Conservation (phyloP, 1,140 invertebrate genomes). For the Oryctes rhinoceros region DNA sequence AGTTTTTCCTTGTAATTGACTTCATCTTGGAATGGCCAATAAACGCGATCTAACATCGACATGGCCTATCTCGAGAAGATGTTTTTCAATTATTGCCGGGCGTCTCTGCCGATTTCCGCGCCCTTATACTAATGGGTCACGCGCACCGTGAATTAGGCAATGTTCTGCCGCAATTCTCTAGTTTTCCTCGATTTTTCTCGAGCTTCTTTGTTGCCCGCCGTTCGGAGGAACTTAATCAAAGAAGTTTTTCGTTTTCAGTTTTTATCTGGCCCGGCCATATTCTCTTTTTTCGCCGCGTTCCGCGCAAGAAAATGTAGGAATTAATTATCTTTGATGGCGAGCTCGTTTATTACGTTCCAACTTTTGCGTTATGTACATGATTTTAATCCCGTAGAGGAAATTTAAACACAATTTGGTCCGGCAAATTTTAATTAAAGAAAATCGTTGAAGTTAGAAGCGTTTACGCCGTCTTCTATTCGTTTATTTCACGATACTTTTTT, state of each 20-base stretch:
- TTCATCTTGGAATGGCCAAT: not conserved
- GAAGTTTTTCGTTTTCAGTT: slow-evolving; percentile 7
- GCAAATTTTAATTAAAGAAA: not conserved
- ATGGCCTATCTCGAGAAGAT: not conserved
- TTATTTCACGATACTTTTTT: not conserved
- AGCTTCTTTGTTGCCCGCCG: not conserved
- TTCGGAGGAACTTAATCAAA: slow-evolving; percentile 16
- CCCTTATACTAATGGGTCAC: slow-evolving; percentile 8
- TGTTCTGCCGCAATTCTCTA: slow-evolving; percentile 15
- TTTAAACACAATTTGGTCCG: too few relatives aligned
- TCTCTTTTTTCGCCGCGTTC: not conserved
- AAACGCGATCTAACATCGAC: not conserved
- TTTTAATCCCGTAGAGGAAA: not conserved
- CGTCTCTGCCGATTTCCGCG: not conserved
- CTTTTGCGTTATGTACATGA: not conserved
- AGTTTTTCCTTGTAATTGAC: not conserved
- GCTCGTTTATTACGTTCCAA: not conserved
- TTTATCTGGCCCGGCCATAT: not conserved
- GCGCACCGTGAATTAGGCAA: not conserved
- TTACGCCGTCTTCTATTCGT: too few relatives aligned
- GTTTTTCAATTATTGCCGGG: slow-evolving; percentile 16
- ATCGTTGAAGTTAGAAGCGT: not conserved
- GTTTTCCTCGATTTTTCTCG: slow-evolving; percentile 13
- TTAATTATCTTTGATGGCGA: slow-evolving; percentile 5
- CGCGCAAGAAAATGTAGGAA: slow-evolving; percentile 4